phyloP scores from a whole-genome alignment of 2,113 vertebrate genomes.

The Dunckerocampus dactyliophorus region DNA sequence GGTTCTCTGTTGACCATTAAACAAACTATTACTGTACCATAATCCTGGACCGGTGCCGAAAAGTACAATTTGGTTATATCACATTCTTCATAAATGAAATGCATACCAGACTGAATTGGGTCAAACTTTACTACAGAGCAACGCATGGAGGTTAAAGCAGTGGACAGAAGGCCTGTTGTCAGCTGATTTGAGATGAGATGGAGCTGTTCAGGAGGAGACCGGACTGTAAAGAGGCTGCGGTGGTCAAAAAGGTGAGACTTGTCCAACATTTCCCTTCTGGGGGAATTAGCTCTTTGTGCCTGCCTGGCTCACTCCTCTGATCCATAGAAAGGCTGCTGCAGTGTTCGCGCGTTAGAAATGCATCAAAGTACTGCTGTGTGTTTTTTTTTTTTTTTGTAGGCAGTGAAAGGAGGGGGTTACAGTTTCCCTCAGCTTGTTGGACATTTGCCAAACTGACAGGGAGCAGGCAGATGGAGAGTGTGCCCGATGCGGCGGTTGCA shows the following conservation, averaged over 20 bases:
- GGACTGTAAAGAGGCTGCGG: slow-evolving; percentile 26
- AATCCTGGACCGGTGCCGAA: background rate
- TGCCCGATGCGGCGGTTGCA: slow-evolving; percentile 35
- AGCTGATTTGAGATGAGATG: slow-evolving; percentile 33
- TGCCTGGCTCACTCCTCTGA: slow-evolving; percentile 21
- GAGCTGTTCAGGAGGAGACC: slow-evolving; percentile 37
- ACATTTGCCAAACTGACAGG: slow-evolving; percentile 45
- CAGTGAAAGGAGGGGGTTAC: slow-evolving; percentile 26
- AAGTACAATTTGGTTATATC: background rate
- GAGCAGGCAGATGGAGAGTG: slow-evolving; percentile 34
- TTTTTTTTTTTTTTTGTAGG: slow-evolving; percentile 39
- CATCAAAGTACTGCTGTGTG: slow-evolving; percentile 47
- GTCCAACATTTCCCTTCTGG: slow-evolving; percentile 44
- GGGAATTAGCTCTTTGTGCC: slow-evolving; percentile 34
- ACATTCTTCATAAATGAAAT: background rate
- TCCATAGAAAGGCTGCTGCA: slow-evolving; percentile 26
- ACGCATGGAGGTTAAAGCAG: slow-evolving; percentile 35
- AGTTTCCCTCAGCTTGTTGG: slow-evolving; percentile 38
- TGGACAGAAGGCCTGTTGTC: slow-evolving; percentile 37
- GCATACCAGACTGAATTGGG: background rate
- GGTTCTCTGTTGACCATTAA: background rate
- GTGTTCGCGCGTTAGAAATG: slow-evolving; percentile 27
- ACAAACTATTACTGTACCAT: background rate
- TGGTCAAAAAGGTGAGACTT: slow-evolving; percentile 54
- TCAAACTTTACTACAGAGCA: background rate